Base-by-base conservation (phyloP, 2,888 invertebrate genomes). In the Margaritifera margaritifera region DNA sequence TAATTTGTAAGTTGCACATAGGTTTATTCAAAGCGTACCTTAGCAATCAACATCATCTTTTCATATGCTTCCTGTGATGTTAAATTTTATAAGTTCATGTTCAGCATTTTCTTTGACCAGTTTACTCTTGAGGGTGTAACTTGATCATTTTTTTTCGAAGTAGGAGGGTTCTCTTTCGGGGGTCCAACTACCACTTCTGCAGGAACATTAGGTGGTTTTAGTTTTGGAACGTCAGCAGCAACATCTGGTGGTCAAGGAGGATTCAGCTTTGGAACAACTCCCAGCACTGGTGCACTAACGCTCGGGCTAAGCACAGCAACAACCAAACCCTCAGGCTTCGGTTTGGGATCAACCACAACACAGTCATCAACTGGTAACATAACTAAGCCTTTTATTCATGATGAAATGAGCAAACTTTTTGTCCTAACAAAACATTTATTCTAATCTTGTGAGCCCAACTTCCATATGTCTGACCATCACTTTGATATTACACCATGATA, bases 181-280 rank as follows among this genome's bases (percentile, higher is more conserved):
- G 55, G 55, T 55, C 55, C n/a, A 22, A 55, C 15, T 55, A n/a
- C 3, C 2, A 55, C 24, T n/a, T 11, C 22, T 22, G 55, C 22
- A 24, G 22, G n/a, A 58, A 4, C 50, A 42, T 31, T 52, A 62
- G 62, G 24, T 8, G 25, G 52, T 25, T 53, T 54, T 53, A 52
- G 54, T 8, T 50, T 73, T 42, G 74, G 71, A 25, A 64, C 51
- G 24, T 50, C 68, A 27, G 57, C 66, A 60, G 31, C 66, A 18
- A 25, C 57, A 5, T 53, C 57, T 24, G 62, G 31, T 31, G 69
- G 62, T 25, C 27, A 71, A 50, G 63, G 67, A 18, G 80, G 80
- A 50, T 79, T 82, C 55, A 64, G 25, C 15, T 75, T 82, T 64
- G 77, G 75, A 25, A 71, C 74, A 20, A 68, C 72, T 15, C 55